phyloP scores from a whole-genome alignment of 1,140 invertebrate species.

The Bombus pascuorum region DNA sequence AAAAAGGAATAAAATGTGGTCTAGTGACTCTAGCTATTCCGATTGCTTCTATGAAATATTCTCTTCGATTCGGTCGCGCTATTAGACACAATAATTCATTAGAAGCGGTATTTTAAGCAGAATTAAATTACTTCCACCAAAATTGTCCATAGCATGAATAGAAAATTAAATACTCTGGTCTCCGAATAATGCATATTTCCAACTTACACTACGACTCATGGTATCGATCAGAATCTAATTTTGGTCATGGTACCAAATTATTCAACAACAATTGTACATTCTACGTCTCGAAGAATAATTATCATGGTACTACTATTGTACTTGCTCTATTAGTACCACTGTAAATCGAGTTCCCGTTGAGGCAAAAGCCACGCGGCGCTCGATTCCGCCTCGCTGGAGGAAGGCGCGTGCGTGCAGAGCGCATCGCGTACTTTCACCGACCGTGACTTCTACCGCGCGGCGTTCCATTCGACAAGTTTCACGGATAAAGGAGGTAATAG shows the following conservation, averaged over 20 bases:
- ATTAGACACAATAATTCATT: not conserved
- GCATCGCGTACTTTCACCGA: conserved; percentile 76
- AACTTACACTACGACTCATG: no score
- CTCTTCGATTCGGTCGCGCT: not conserved
- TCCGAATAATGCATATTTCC: not conserved
- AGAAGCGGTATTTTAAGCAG: not conserved
- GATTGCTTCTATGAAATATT: not conserved
- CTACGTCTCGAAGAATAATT: no score
- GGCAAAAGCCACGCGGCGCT: not conserved
- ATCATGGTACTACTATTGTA: no score
- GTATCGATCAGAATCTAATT: no score
- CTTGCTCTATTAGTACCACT: no score
- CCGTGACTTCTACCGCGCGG: conserved; percentile 72
- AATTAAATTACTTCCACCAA: not conserved
- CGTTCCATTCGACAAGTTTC: conserved; percentile 73
- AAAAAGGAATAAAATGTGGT: not conserved
- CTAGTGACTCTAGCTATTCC: no score
- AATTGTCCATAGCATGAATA: not conserved
- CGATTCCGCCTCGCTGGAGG: conserved; percentile 35
- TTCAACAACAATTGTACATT: no score
- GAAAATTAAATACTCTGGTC: not conserved
- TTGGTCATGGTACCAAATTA: no score
- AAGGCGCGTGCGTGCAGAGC: conserved; percentile 33
- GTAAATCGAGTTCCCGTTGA: not conserved
- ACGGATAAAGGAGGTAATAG: conserved; percentile 74